These are phyloP conservation scores for Callinectes sapidus DNA, from an alignment of 2,888 invertebrate genomes.

Conservation along the genomic window DNA sequence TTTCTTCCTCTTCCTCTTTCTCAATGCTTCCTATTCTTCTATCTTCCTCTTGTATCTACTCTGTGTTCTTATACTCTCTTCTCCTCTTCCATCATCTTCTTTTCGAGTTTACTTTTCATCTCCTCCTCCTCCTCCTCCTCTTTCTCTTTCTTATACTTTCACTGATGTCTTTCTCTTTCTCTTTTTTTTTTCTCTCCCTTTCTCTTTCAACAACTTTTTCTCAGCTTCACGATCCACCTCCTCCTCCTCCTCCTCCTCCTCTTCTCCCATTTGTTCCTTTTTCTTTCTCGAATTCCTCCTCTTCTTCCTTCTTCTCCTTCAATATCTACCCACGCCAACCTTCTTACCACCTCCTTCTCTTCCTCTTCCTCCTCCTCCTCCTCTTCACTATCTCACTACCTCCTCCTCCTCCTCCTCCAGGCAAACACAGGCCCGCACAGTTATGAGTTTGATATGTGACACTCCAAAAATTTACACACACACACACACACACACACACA, in stretches of 20 bases:
- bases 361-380: slow-evolving; percentile 16
- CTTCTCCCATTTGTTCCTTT: background rate
- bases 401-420: background rate
- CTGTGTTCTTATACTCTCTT: no score
- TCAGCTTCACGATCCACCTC: background rate
- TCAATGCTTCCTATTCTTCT: no score
- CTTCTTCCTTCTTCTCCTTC: background rate
- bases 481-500: slow-evolving; percentile 27
- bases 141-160: background rate
- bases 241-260: slow-evolving; percentile 16
- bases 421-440: background rate
- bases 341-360: background rate
- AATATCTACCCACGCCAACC: no score
- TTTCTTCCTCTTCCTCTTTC: background rate
- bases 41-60: no score
- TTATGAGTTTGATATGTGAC: slow-evolving; percentile 23
- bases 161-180: background rate
- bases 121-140: background rate
- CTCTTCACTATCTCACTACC: background rate
- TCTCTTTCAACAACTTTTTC: background rate
- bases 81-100: no score
- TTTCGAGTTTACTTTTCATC: no score
- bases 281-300: background rate
- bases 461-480: background rate
- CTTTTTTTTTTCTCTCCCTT: background rate